Evolutionary conservation across 2,797 vertebrate genomes (phyloP), one percentile per base, ranked within the genome.

Genomic region (Sylvilagus floridanus): DNA sequence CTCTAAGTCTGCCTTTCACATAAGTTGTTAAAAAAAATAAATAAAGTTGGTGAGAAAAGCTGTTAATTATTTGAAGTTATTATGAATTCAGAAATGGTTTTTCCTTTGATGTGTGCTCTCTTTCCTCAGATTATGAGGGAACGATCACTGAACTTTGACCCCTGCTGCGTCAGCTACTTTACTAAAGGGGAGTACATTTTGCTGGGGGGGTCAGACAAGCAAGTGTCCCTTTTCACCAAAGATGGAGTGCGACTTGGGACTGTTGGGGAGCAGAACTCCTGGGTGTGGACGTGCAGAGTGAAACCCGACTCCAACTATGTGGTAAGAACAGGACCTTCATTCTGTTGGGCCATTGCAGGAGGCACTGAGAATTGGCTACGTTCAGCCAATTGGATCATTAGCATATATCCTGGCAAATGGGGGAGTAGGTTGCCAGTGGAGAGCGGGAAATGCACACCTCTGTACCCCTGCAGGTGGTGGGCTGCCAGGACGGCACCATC

Each of bases 301-400:
- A 99, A 99, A 96, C 99, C 99, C 0, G 99, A 99, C 96, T 99
- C 99, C 96, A 99, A 99, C 98, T 99, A 99, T 14, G 99, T 99
- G 99, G 99, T 99, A 97, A 98, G 99, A 97, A 76, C 57, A n/a
- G 30, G 63, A 63, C 0, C 0, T 63, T 87, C 52, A 32, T 54
- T 68, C 66, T 91, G 2, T 26, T 32, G 65, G 85, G 47, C 73
- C 28, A 0, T 42, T 12, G 7, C 62, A 68, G 75, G 19, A 60
- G 84, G 57, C 65, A 12, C n/a, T 82, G 77, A 73, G 54, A 52
- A 7, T 24, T 3, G 12, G 69, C 35, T 22, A 1, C 60, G 42
- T 16, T 28, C 50, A 52, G 28, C 72, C 24, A 19, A 22, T 62
- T 37, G 28, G 26, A 16, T n/a, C 6, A 2, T 13, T 62, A 66